These are phyloP conservation scores for Strix uralensis DNA, from an alignment of 2,113 vertebrate genomes.

Conservation along the genomic window DNA sequence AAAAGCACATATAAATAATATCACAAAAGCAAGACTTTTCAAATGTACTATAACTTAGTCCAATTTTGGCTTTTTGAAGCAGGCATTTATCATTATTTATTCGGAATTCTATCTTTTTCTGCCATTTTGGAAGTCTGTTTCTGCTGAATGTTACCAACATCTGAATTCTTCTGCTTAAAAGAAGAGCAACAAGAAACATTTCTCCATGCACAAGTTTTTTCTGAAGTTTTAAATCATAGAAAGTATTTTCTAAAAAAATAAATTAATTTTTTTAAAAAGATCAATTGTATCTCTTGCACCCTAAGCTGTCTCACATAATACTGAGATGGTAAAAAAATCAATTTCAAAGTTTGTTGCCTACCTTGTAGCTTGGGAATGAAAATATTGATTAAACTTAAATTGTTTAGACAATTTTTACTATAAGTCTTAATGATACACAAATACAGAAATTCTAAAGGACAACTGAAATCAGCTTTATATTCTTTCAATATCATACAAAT, in stretches of 20 bases:
- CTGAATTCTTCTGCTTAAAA: background rate
- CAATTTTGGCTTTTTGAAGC: background rate
- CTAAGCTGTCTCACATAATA: background rate
- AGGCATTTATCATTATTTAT: background rate
- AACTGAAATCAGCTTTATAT: background rate
- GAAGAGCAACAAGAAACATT: background rate
- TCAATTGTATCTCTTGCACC: background rate
- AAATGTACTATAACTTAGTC: background rate
- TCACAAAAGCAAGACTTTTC: background rate
- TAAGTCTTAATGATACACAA: background rate
- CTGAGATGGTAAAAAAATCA: background rate
- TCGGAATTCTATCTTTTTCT: background rate
- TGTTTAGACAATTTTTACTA: background rate
- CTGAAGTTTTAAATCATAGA: background rate
- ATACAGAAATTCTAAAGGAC: background rate
- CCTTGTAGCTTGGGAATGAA: background rate
- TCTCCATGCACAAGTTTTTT: background rate
- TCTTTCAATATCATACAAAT: background rate
- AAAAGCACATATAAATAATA: background rate
- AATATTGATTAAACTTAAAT: slow-evolving; percentile 30
- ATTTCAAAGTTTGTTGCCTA: background rate
- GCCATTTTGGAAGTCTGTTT: background rate
- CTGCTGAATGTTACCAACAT: background rate
- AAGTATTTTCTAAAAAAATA: background rate
- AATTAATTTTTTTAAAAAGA: too few relatives aligned